Conservation (phyloP, 2,888 invertebrate species). For the Crematogaster levior region DNA sequence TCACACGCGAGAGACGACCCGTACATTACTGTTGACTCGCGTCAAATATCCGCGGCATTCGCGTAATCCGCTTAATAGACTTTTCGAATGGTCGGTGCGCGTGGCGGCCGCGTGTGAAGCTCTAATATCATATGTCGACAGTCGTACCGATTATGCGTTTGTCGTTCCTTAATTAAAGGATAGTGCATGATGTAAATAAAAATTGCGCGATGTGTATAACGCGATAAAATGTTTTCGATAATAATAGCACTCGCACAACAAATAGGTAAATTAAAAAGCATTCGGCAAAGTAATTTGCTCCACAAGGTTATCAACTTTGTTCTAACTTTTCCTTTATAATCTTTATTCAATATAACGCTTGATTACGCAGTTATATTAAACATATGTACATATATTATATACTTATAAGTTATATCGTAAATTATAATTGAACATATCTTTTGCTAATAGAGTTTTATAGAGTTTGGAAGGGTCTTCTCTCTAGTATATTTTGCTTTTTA, state of each 20-base stretch:
- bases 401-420: background rate
- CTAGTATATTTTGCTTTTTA: background rate
- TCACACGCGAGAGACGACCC: constrained; percentile 22
- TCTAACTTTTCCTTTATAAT: background rate
- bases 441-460: background rate
- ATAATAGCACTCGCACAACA: background rate
- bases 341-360: background rate
- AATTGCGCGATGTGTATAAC: constrained; percentile 23
- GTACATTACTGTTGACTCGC: constrained; percentile 53
- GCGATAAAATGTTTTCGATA: constrained; percentile 8
- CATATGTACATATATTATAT: background rate
- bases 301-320: background rate
- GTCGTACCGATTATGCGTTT: constrained; percentile 38
- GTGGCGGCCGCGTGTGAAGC: constrained; percentile 1
- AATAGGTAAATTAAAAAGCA: constrained; percentile 1
- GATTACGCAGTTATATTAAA: background rate
- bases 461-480: background rate
- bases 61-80: constrained; percentile 51
- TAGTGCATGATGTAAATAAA: constrained; percentile 34
- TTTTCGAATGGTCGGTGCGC: constrained; percentile 31
- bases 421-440: background rate
- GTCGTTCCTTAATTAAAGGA: constrained; percentile 50
- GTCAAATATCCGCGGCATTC: constrained; percentile 45
- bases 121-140: constrained; percentile 45
- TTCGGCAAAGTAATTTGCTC: background rate